Evolutionary conservation across 1,140 invertebrate species (phyloP), one percentile per base, ranked within the genome.

Genomic region (Pachypsylla venusta): DNA sequence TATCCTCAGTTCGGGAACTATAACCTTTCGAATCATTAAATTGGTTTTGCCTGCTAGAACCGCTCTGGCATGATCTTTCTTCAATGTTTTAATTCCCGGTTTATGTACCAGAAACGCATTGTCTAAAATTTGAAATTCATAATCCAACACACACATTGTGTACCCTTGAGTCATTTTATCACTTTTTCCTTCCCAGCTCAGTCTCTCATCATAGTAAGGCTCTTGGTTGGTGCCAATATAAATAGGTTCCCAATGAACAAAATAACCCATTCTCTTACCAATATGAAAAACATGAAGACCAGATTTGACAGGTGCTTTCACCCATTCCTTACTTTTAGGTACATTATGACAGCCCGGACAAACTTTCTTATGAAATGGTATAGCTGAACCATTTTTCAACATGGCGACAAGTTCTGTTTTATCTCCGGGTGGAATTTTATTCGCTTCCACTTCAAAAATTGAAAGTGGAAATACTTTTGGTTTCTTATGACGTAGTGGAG

Each of bases 161-260:
- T 92, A 92, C 60, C 87, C 88, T 87, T 92, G 91, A 30, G 89
- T 90, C 91, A 94, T 94, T 76, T 91, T 91, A 71, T 91, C 87
- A 70, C 86, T 88, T 72, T 87, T 88, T 54, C 88, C 88, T 68
- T 91, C 87, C 88, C 88, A 91, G 67, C 83, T 88, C 20, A 90
- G 78, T 68, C 88, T 76, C 68, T 90, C 84, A 63, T 93, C 90
- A 67, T 93, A 95, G 56, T 89, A 75, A 0, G 91, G 90, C 67
- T 93, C 90, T 7, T 80, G 74, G 70, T 89, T 83, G 0, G 87
- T 89, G 22, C 87, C 88, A 61, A 91, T 89, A 64, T 85, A 91
- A 63, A 91, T 89, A 1, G 89, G 89, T 70, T 93, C 89, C 90
- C 90, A 93, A 67, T 89, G 85, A 20, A 87, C 76, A 67, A 82